These are phyloP conservation scores for Fukomys damarensis DNA, from an alignment of 2,113 vertebrate species.

Conservation along the genomic window DNA sequence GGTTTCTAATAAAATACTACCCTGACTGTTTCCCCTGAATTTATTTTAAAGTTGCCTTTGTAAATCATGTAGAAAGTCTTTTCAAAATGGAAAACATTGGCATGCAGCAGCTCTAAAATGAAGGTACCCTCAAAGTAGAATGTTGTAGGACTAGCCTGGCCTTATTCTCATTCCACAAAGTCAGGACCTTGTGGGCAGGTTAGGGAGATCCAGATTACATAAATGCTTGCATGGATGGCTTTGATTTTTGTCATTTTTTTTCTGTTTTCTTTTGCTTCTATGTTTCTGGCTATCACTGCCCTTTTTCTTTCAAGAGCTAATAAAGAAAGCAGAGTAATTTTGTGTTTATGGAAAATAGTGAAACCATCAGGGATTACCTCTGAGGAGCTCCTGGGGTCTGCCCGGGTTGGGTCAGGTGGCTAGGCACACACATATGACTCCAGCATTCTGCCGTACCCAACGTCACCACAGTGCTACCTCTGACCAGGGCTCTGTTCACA, in stretches of 20 bases:
- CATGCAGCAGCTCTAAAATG: not conserved
- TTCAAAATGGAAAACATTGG: not conserved
- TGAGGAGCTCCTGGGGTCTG: not conserved
- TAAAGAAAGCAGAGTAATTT: not conserved
- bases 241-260: not conserved
- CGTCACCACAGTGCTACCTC: rapidly evolving
- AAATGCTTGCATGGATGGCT: not conserved
- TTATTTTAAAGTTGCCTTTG: conserved; percentile 59
- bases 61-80: conserved; percentile 24
- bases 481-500: not conserved
- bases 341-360: not conserved
- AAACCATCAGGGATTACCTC: not conserved
- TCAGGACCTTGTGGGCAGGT: not conserved
- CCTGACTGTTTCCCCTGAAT: not conserved
- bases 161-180: not conserved
- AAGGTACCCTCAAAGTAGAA: not conserved
- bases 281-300: not conserved
- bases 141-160: not conserved
- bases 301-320: not conserved
- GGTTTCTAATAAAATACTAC: not conserved
- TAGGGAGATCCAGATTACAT: not conserved
- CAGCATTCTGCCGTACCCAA: too few relatives aligned
- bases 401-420: not conserved
- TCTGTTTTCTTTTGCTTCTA: not conserved
- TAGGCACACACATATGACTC: not conserved